These are phyloP conservation scores for Bemisia tabaci DNA, from an alignment of 1,140 invertebrate species.

Conservation along the genomic window DNA sequence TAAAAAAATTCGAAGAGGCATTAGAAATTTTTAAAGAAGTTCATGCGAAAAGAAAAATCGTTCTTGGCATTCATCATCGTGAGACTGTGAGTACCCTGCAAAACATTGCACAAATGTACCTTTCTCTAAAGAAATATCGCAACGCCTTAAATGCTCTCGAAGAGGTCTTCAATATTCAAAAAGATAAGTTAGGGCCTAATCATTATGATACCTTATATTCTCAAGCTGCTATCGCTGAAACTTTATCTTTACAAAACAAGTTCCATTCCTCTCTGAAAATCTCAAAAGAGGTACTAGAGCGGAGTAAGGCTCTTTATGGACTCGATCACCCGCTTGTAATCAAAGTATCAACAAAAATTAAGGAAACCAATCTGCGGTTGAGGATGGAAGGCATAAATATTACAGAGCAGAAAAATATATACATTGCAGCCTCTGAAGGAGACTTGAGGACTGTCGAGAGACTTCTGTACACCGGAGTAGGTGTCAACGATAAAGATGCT, in stretches of 20 bases:
- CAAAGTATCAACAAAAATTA: not conserved
- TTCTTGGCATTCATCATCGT: conserved; percentile 19
- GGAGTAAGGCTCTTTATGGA: not conserved
- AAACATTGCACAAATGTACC: no score
- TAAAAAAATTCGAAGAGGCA: conserved; percentile 21
- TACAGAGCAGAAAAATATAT: conserved; percentile 16
- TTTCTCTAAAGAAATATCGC: no score
- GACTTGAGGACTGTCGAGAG: conserved; percentile 15
- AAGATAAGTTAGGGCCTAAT: no score
- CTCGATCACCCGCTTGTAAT: not conserved
- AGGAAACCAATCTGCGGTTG: not conserved
- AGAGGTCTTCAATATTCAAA: no score
- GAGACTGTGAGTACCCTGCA: not conserved
- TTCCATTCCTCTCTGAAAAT: no score
- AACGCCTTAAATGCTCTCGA: no score
- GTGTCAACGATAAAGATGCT: not conserved
- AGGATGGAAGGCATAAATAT: conserved; percentile 33
- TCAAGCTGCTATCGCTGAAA: no score
- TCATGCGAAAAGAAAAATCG: conserved; percentile 13
- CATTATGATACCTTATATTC: no score
- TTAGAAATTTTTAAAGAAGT: conserved; percentile 13
- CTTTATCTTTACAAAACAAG: no score
- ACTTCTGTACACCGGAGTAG: conserved; percentile 15
- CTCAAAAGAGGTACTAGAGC: no score
- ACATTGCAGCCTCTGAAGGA: conserved; percentile 15